A percentile compares a stretch with the other conserved stretches of the same genome.
Conservation (phyloP, 23 tunicate genomes). For the Botrylloides violaceus region DNA sequence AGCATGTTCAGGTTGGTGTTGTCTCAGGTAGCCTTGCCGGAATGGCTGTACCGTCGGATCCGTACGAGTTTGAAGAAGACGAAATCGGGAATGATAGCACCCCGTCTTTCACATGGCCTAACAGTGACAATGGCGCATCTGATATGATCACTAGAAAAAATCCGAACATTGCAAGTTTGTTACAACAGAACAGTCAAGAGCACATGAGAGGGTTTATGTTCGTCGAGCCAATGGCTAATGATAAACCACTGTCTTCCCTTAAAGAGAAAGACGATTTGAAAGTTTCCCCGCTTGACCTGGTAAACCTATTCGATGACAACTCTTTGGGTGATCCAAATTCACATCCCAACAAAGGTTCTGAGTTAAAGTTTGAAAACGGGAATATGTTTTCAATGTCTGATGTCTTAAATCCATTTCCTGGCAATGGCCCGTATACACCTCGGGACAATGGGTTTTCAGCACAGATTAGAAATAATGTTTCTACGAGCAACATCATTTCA, state of each 20-base stretch:
- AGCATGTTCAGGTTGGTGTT: slow-evolving; percentile 28
- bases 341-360: background rate
- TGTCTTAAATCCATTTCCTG: background rate
- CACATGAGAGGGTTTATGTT: background rate
- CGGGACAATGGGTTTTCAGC: too few species aligned
- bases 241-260: background rate
- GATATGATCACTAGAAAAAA: background rate
- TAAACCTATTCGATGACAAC: slow-evolving; percentile 5
- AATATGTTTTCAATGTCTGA: background rate
- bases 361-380: background rate
- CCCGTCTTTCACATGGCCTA: slow-evolving; percentile 10
- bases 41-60: slow-evolving; percentile 57
- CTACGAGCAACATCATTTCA: background rate
- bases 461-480: background rate
- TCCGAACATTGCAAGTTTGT: background rate
- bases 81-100: slow-evolving; percentile 13
- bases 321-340: background rate
- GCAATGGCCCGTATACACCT: background rate
- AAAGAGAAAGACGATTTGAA: slow-evolving; percentile 14
- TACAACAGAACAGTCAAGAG: background rate
- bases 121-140: background rate
- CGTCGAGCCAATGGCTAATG: background rate
- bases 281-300: slow-evolving; percentile 11
- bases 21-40: slow-evolving; percentile 59
- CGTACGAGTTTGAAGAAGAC: slow-evolving; percentile 75